phyloP scores from a whole-genome alignment of 2,888 invertebrate species.

The Andrena haemorrhoa region DNA sequence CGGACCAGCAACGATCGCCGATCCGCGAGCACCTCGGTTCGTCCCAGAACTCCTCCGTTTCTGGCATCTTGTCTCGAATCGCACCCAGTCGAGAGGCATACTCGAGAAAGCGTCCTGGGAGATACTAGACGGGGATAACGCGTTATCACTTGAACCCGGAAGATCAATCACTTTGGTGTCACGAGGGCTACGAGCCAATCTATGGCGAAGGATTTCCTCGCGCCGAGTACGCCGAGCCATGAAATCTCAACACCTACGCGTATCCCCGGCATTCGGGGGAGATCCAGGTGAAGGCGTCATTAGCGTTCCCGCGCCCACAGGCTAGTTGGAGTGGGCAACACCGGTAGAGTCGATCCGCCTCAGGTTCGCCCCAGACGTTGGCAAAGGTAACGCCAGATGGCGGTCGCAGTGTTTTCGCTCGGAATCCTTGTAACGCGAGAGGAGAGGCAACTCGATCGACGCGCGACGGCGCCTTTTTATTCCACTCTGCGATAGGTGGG shows the following conservation, averaged over 20 bases:
- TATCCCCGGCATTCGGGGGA: not conserved
- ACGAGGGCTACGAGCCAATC: too few relatives aligned
- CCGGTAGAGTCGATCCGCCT: conserved; percentile 55
- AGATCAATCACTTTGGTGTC: too few relatives aligned
- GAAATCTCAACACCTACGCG: not conserved
- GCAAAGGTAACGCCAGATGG: conserved; percentile 66
- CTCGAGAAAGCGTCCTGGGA: too few relatives aligned
- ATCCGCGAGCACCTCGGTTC: not conserved
- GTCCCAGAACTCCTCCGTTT: not conserved
- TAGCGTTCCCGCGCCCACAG: not conserved
- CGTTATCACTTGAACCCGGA: too few relatives aligned
- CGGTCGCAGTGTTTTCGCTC: conserved; percentile 56
- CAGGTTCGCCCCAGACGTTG: conserved; percentile 32
- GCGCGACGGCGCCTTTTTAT: conserved; percentile 16
- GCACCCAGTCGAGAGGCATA: too few relatives aligned
- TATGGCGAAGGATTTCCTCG: too few relatives aligned
- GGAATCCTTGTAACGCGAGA: conserved; percentile 35
- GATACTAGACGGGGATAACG: too few relatives aligned
- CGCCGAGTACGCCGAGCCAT: too few relatives aligned
- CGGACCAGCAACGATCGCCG: not conserved
- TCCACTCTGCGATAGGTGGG: too few relatives aligned
- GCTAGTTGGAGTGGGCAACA: conserved; percentile 5
- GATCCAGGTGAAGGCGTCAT: conserved; percentile 29
- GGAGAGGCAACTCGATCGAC: conserved; percentile 22
- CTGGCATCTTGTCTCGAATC: too few relatives aligned